phyloP scores from a whole-genome alignment of 1,140 invertebrate genomes.

The Sycophaga agraensis region DNA sequence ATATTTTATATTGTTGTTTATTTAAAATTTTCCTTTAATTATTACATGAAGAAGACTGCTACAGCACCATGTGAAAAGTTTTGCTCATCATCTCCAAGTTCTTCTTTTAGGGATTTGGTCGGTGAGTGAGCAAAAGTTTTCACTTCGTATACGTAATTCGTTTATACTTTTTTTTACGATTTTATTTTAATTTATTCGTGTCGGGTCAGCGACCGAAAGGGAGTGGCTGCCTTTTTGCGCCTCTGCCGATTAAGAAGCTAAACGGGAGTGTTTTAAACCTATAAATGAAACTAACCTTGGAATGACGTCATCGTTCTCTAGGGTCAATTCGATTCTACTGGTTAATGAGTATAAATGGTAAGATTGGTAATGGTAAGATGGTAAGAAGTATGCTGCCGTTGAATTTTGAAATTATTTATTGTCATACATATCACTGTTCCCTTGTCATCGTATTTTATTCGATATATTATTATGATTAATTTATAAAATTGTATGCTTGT shows the following conservation, averaged over 20 bases:
- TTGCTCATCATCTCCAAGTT: conserved; percentile 1
- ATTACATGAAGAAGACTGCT: too few relatives aligned
- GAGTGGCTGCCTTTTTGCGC: conserved; percentile 7
- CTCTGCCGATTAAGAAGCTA: conserved; percentile 23
- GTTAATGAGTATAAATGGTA: conserved; percentile 2
- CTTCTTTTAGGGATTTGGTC: conserved; percentile 23
- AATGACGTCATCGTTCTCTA: too few relatives aligned
- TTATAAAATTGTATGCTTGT: too few relatives aligned
- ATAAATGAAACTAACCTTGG: too few relatives aligned
- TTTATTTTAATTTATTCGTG: conserved; percentile 9
- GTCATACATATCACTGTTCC: background rate
- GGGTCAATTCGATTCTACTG: too few relatives aligned
- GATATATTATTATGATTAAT: too few relatives aligned
- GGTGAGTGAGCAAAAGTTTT: conserved; percentile 14
- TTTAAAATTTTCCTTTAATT: too few relatives aligned
- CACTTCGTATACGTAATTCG: background rate
- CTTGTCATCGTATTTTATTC: too few relatives aligned
- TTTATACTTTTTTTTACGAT: conserved; percentile 1
- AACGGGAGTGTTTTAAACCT: conserved; percentile 21
- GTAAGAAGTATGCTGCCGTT: background rate
- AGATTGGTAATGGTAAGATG: conserved; percentile 3
- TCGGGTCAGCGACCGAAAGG: conserved; percentile 15
- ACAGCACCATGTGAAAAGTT: background rate
- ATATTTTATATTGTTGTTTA: too few relatives aligned
- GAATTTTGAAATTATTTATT: background rate